Evolutionary conservation across 2,797 vertebrate species (phyloP).

Genomic region (Sebastes itinus): DNA sequence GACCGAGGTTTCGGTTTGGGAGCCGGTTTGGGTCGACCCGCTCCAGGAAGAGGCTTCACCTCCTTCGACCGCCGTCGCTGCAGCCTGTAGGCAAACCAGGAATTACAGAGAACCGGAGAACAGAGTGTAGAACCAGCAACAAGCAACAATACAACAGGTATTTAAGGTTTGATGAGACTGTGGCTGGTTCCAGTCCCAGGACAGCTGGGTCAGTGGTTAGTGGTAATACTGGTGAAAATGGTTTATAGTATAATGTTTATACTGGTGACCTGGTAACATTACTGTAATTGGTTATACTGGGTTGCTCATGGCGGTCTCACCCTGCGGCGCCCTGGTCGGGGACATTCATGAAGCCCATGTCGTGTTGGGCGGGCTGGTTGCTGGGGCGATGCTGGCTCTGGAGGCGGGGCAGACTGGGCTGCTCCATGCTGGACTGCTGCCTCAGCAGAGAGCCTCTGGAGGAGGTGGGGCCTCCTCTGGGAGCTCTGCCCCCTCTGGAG

Average conservation of each 20-base stretch:
- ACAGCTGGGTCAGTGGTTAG: background rate
- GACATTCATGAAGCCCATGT: slow-evolving; percentile 87
- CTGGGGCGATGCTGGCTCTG: slow-evolving; percentile 47
- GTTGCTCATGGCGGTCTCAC: slow-evolving; percentile 60
- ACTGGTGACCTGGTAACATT: background rate
- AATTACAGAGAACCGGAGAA: background rate
- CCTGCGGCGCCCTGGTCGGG: slow-evolving; percentile 87
- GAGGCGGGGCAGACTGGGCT: slow-evolving; percentile 83
- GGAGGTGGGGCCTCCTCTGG: slow-evolving; percentile 9
- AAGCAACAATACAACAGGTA: background rate
- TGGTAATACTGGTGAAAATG: too few species aligned
- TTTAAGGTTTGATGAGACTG: background rate
- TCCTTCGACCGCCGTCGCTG: slow-evolving; percentile 85
- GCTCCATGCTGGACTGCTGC: slow-evolving; percentile 85
- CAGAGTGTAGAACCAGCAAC: background rate
- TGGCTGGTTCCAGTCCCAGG: background rate
- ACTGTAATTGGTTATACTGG: background rate
- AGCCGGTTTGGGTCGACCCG: slow-evolving; percentile 78
- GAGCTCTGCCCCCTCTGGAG: slow-evolving; percentile 1
- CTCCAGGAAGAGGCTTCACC: slow-evolving; percentile 82
- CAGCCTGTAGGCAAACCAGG: slow-evolving; percentile 65
- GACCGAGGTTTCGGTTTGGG: slow-evolving; percentile 79
- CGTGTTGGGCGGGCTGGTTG: slow-evolving; percentile 1
- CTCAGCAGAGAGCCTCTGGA: slow-evolving; percentile 75
- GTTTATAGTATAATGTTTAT: background rate